Conservation (phyloP, 2,888 invertebrate genomes). For the Furcula furcula region DNA sequence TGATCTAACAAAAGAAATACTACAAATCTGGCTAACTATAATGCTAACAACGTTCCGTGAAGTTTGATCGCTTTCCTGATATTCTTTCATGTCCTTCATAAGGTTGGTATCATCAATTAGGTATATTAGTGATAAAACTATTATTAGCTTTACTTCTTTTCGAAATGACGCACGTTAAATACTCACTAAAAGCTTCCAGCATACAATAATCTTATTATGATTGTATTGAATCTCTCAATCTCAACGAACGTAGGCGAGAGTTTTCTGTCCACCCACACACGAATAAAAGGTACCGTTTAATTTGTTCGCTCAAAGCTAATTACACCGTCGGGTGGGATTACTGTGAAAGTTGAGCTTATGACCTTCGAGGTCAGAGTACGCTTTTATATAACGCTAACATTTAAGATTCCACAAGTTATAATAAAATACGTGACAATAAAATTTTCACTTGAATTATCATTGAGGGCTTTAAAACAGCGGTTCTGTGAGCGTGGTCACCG, state of each 20-base stretch:
- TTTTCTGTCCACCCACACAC: neutral
- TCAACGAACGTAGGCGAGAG: neutral
- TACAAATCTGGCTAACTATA: too few species aligned
- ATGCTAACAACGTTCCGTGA: too few species aligned
- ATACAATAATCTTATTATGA: too few species aligned
- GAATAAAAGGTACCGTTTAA: slow-evolving; percentile 3
- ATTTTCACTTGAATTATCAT: slow-evolving; percentile 19
- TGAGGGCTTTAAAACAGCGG: slow-evolving; percentile 7
- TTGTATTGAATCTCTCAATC: neutral
- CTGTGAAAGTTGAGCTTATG: slow-evolving; percentile 7
- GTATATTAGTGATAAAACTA: too few species aligned
- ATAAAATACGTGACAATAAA: slow-evolving; percentile 42
- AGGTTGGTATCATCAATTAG: too few species aligned
- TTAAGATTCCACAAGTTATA: slow-evolving; percentile 24
- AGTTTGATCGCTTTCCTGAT: too few species aligned
- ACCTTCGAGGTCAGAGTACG: slow-evolving; percentile 3
- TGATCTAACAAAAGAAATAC: too few species aligned
- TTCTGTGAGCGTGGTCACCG: neutral
- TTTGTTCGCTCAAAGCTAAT: slow-evolving; percentile 13
- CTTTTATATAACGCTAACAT: slow-evolving; percentile 3
- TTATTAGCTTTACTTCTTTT: too few species aligned
- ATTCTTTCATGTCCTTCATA: too few species aligned
- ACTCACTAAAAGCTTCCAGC: neutral
- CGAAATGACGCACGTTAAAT: too few species aligned
- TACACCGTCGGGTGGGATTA: slow-evolving; percentile 3